These are phyloP conservation scores for Eumaeus atala DNA, from an alignment of 1,140 invertebrate species.

Conservation along the genomic window DNA sequence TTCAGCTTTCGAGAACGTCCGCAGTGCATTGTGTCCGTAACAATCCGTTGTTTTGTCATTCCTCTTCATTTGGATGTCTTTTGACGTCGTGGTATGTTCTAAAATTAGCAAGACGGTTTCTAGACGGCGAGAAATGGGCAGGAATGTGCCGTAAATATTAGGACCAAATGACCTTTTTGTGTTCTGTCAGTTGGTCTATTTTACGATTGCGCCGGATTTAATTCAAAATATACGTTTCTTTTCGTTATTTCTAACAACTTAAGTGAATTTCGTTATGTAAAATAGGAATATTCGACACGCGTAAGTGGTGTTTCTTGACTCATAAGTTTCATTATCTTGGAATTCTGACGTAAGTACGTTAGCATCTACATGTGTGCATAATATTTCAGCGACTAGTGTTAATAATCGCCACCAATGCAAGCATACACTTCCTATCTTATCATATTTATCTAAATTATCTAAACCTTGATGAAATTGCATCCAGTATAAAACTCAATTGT, in stretches of 20 bases:
- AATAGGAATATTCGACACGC: slow-evolving; percentile 19
- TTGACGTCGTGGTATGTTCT: slow-evolving; percentile 69
- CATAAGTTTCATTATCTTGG: slow-evolving; percentile 35
- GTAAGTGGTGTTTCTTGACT: slow-evolving; percentile 30
- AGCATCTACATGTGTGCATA: slow-evolving; percentile 31
- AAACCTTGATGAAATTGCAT: slow-evolving; percentile 3
- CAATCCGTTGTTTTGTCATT: slow-evolving; percentile 66
- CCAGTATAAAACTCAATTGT: background rate
- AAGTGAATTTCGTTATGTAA: background rate
- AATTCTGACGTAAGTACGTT: slow-evolving; percentile 42
- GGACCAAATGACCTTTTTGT: slow-evolving; percentile 30
- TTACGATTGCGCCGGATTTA: slow-evolving; percentile 22
- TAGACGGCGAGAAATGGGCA: slow-evolving; percentile 47
- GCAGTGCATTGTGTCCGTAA: slow-evolving; percentile 52
- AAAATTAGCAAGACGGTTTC: slow-evolving; percentile 59
- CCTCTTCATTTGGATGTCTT: slow-evolving; percentile 63
- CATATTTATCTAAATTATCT: no score
- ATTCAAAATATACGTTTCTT: slow-evolving; percentile 34
- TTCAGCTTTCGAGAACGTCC: slow-evolving; percentile 64
- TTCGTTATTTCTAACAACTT: slow-evolving; percentile 31
- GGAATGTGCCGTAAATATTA: slow-evolving; percentile 50
- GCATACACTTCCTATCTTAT: slow-evolving; percentile 39
- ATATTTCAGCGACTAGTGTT: slow-evolving; percentile 26
- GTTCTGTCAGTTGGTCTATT: slow-evolving; percentile 39
- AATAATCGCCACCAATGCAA: slow-evolving; percentile 18